Conservation (phyloP, 1,140 invertebrate genomes). For the Drosophila simulans region DNA sequence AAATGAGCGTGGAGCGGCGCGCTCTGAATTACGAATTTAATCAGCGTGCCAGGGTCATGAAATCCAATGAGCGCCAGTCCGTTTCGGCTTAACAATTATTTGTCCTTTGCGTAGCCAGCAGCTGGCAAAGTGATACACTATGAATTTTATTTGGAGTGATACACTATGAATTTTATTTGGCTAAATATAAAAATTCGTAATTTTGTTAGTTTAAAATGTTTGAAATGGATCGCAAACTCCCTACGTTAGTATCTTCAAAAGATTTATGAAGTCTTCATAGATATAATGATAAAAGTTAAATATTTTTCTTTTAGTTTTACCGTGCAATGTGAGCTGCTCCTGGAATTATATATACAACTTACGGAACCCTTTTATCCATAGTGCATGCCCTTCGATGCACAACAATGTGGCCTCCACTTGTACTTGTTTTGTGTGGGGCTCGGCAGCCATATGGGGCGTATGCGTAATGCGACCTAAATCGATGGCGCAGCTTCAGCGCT, state of each 20-base stretch:
- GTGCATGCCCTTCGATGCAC: slow-evolving; percentile 1
- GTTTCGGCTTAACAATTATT: slow-evolving; percentile 53
- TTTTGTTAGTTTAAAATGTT: too few species aligned
- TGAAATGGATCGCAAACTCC: too few species aligned
- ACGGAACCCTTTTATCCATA: not conserved
- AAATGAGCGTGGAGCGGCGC: slow-evolving; percentile 58
- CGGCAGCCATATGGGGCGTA: slow-evolving; percentile 52
- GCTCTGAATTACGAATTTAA: slow-evolving; percentile 68
- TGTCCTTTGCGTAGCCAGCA: slow-evolving; percentile 4
- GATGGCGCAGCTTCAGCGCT: slow-evolving; percentile 11
- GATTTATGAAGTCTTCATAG: too few species aligned
- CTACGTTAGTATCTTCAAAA: too few species aligned
- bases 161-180: not conserved
- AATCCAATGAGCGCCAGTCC: slow-evolving; percentile 40
- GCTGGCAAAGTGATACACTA: not conserved
- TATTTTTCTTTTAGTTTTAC: too few species aligned
- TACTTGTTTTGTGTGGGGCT: slow-evolving; percentile 15
- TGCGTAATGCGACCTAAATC: slow-evolving; percentile 45
- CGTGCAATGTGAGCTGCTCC: not conserved
- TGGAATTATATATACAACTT: not conserved
- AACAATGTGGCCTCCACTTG: slow-evolving; percentile 24
- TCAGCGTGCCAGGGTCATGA: slow-evolving; percentile 49
- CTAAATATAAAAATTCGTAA: too few species aligned
- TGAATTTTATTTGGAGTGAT: not conserved
- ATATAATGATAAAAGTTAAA: too few species aligned